These are phyloP conservation scores for Clivina fossor DNA, from an alignment of 2,888 invertebrate species.

Conservation along the genomic window DNA sequence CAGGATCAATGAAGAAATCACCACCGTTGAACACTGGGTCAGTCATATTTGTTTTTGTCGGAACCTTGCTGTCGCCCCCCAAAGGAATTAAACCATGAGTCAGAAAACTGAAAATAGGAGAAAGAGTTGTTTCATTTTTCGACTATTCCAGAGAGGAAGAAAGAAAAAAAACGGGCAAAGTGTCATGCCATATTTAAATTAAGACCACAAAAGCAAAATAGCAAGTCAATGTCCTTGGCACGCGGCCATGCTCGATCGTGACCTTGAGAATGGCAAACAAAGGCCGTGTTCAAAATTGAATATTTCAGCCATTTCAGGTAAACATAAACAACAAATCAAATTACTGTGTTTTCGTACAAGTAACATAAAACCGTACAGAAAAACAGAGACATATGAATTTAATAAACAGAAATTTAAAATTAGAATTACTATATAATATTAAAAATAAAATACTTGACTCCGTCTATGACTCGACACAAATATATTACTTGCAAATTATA, in stretches of 20 bases:
- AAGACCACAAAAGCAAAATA: slow-evolving; percentile 32
- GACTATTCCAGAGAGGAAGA: slow-evolving; percentile 25
- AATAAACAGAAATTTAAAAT: too few species aligned
- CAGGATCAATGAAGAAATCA: slow-evolving; percentile 65
- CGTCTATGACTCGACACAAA: too few species aligned
- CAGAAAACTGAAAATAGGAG: slow-evolving; percentile 20
- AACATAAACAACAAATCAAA: too few species aligned
- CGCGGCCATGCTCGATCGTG: slow-evolving; percentile 29
- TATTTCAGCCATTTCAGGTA: too few species aligned
- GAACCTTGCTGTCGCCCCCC: slow-evolving; percentile 13
- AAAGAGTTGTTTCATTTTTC: slow-evolving; percentile 28
- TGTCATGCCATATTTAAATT: slow-evolving; percentile 30
- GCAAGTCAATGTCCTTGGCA: slow-evolving; percentile 38
- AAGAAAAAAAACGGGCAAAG: slow-evolving; percentile 21
- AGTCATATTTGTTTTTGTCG: slow-evolving; percentile 54
- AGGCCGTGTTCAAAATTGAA: too few species aligned
- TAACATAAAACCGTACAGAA: too few species aligned
- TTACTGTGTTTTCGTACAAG: too few species aligned
- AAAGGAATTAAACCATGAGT: slow-evolving; percentile 21
- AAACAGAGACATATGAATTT: too few species aligned
- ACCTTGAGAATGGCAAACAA: slow-evolving; percentile 30
- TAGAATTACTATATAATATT: too few species aligned
- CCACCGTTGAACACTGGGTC: slow-evolving; percentile 62
- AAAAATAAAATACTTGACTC: too few species aligned
- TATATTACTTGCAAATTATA: too few species aligned